Evolutionary conservation across 2,888 invertebrate genomes (phyloP).

Genomic region (Philereme transversata): DNA sequence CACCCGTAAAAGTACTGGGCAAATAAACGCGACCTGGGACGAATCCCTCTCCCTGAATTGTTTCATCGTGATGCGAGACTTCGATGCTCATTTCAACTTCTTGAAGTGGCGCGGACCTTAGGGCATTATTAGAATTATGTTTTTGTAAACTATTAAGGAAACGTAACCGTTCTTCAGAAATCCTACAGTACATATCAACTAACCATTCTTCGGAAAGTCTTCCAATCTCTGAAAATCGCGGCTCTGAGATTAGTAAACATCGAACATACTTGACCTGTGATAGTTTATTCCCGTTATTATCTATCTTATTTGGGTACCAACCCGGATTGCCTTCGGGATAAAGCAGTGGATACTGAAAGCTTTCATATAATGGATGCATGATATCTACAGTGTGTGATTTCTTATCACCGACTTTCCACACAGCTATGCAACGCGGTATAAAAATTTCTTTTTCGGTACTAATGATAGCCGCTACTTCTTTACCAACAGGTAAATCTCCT

Average conservation of each 20-base stretch:
- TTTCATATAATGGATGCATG: constrained; percentile 1
- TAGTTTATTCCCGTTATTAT: constrained; percentile 8
- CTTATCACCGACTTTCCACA: constrained; percentile 25
- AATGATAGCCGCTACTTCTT: constrained; percentile 8
- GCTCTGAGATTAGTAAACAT: constrained; percentile 1
- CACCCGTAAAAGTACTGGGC: too few species aligned
- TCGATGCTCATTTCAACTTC: too few species aligned
- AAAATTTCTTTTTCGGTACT: constrained; percentile 3
- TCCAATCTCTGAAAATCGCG: neutral
- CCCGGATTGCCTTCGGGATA: constrained; percentile 14
- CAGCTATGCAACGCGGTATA: constrained; percentile 18
- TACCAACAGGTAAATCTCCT: neutral
- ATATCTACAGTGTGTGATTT: constrained; percentile 7
- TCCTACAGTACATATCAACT: too few species aligned
- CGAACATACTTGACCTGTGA: constrained; percentile 10
- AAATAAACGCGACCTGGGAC: too few species aligned
- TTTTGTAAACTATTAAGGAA: too few species aligned
- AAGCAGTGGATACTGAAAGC: neutral
- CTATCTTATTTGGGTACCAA: constrained; percentile 8
- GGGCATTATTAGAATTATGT: too few species aligned
- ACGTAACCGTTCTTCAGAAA: too few species aligned
- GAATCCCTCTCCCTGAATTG: too few species aligned
- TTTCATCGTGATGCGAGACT: too few species aligned
- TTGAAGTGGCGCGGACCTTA: too few species aligned
- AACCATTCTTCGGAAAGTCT: constrained; percentile 5